Conservation (phyloP, 2,113 vertebrate species). For the Pelusios castaneus region DNA sequence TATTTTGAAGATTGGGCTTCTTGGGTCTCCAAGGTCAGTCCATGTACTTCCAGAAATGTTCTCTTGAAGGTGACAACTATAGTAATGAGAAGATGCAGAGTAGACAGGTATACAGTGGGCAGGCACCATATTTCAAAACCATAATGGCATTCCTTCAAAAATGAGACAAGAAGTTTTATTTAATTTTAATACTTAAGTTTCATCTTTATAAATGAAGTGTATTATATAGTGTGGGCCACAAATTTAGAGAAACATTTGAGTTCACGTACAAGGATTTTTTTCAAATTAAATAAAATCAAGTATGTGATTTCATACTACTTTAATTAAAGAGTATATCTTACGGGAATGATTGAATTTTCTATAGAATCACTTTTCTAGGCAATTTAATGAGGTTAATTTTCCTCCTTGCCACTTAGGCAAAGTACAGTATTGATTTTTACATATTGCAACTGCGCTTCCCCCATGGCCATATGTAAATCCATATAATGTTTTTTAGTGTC, state of each 20-base stretch:
- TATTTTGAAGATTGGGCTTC: background rate
- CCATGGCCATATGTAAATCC: background rate
- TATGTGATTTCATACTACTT: background rate
- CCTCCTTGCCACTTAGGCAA: fast-evolving
- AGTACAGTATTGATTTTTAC: background rate
- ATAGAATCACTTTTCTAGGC: background rate
- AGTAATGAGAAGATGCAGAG: background rate
- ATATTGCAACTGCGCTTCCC: background rate
- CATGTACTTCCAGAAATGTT: background rate
- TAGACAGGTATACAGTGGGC: background rate
- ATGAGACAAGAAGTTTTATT: background rate
- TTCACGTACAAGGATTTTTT: background rate
- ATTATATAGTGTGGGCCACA: background rate
- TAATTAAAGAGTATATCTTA: background rate
- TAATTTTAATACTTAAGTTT: background rate
- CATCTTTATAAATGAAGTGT: background rate
- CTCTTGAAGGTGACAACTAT: background rate
- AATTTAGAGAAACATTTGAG: background rate
- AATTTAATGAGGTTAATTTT: background rate
- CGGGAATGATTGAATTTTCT: background rate
- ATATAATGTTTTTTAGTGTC: background rate
- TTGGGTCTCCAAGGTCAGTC: background rate
- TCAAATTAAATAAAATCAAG: background rate
- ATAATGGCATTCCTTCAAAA: fast-evolving
- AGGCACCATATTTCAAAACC: background rate